These are phyloP conservation scores for Tichodroma muraria DNA, from an alignment of 2,113 vertebrate species.

Conservation along the genomic window DNA sequence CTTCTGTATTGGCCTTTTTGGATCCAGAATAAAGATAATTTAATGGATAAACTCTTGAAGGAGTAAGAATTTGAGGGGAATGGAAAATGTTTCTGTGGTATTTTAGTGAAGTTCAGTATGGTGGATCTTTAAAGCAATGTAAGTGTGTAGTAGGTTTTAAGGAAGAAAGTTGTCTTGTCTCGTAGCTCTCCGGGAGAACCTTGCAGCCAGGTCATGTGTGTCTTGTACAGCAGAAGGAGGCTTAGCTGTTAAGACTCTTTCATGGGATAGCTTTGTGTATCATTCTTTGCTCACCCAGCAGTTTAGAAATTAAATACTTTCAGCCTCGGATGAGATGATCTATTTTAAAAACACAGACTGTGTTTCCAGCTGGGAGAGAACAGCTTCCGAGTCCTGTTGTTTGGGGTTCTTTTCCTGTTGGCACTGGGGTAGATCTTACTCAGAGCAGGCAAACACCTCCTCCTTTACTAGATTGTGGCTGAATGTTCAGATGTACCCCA, in stretches of 20 bases:
- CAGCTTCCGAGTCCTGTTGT: accelerated
- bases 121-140: not conserved
- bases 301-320: conserved; percentile 21
- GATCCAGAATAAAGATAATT: not conserved
- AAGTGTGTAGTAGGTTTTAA: not conserved
- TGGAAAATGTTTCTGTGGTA: not conserved
- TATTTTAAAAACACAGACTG: conserved; percentile 21
- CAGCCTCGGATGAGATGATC: not conserved
- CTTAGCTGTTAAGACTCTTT: conserved; percentile 42
- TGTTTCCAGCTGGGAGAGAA: not conserved
- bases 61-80: not conserved
- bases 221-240: not conserved
- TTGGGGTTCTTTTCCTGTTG: not conserved
- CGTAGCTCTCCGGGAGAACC: not conserved
- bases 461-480: not conserved
- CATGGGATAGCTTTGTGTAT: not conserved
- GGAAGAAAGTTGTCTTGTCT: not conserved
- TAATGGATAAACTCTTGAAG: not conserved
- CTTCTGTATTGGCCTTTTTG: not conserved
- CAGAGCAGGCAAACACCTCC: not conserved
- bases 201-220: not conserved
- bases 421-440: not conserved
- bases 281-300: conserved; percentile 23
- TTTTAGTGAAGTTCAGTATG: not conserved
- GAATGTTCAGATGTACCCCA: not conserved